These are phyloP conservation scores for Phalacrocorax brasilianus DNA, from an alignment of 2,113 vertebrate species.

Conservation along the genomic window DNA sequence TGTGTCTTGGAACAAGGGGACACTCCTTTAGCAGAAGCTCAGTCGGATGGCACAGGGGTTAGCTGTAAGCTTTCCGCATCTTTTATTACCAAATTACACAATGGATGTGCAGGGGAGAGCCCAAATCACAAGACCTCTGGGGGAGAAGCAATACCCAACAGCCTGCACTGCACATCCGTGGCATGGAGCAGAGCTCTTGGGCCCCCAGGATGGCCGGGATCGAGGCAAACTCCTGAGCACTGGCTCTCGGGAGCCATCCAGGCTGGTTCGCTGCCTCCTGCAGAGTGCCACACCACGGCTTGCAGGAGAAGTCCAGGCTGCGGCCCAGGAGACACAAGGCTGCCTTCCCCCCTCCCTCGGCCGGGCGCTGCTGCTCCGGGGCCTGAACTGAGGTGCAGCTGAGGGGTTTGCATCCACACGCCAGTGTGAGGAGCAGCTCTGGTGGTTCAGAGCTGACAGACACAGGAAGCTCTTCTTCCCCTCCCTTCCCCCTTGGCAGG, in stretches of 20 bases:
- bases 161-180: accelerated
- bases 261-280: neutral
- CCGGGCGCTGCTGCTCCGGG: neutral
- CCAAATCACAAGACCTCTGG: accelerated
- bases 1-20: neutral
- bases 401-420: accelerated
- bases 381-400: neutral
- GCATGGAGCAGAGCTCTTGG: accelerated
- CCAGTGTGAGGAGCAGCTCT: neutral
- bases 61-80: neutral
- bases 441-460: neutral
- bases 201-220: accelerated
- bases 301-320: neutral
- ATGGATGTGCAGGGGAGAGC: too few relatives aligned
- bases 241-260: accelerated
- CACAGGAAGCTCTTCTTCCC: neutral
- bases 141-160: neutral
- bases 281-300: neutral
- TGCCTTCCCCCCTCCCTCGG: neutral
- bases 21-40: neutral
- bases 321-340: too few relatives aligned
- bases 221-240: accelerated
- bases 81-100: accelerated
- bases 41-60: accelerated
- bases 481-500: neutral